Conservation (phyloP, 2,113 vertebrate genomes). For the Atractosteus spatula region DNA sequence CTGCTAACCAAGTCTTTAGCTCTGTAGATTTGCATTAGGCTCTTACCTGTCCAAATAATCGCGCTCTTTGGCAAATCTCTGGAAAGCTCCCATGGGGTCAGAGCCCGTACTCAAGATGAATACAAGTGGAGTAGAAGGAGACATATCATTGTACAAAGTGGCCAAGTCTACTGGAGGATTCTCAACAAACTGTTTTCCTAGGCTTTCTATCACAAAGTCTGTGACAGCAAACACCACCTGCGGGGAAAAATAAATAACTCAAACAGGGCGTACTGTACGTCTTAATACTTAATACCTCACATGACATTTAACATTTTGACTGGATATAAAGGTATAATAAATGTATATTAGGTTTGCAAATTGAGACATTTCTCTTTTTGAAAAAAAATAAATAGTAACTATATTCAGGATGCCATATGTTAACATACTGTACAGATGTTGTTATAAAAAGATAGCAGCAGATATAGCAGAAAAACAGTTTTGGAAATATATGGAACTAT, state of each 20-base stretch:
- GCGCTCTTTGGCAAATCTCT: conserved; percentile 74
- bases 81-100: conserved; percentile 78
- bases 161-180: conserved; percentile 73
- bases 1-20: too few species aligned
- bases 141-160: conserved; percentile 74
- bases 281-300: background rate
- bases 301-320: background rate
- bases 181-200: conserved; percentile 74
- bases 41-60: conserved; percentile 68
- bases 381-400: too few species aligned
- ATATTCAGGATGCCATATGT: too few species aligned
- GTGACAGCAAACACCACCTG: conserved; percentile 72
- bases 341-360: too few species aligned
- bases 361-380: too few species aligned
- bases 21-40: too few species aligned
- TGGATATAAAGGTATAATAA: too few species aligned
- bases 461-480: too few species aligned
- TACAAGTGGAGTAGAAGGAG: conserved; percentile 64
- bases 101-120: conserved; percentile 80
- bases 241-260: background rate
- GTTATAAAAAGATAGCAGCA: too few species aligned
- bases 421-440: too few species aligned
- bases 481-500: too few species aligned
- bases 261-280: background rate
- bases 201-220: conserved; percentile 70